Conservation (phyloP, 2,113 vertebrate species). For the Pteropus alecto region DNA sequence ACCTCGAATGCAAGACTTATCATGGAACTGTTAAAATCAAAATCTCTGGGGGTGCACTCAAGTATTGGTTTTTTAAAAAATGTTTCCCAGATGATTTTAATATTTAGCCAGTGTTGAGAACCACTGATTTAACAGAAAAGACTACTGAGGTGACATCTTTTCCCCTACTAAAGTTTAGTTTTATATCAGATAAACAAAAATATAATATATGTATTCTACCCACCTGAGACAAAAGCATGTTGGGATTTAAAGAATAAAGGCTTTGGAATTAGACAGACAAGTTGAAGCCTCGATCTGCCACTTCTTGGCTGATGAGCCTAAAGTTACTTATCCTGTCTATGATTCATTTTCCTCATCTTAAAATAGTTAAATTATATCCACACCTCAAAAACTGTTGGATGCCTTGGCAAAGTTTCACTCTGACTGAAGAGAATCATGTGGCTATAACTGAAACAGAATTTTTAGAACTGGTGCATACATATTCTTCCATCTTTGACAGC, state of each 20-base stretch:
- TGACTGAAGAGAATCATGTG: neutral
- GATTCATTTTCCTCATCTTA: neutral
- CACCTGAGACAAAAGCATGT: neutral
- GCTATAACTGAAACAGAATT: neutral
- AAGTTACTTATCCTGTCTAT: neutral
- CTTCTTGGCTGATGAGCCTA: neutral
- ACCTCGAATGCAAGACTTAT: neutral
- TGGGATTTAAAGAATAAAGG: conserved; percentile 12
- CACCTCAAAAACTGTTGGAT: neutral
- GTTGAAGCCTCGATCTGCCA: neutral
- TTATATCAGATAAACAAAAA: conserved; percentile 14
- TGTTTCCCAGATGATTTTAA: neutral
- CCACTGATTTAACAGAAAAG: neutral
- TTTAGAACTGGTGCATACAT: neutral
- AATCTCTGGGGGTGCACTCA: neutral
- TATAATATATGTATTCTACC: neutral
- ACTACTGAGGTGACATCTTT: neutral
- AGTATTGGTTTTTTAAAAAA: neutral
- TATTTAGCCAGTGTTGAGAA: neutral
- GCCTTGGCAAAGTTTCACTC: neutral
- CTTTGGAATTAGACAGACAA: neutral
- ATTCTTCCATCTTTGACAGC: neutral
- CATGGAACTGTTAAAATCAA: conserved; percentile 11
- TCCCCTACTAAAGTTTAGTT: neutral
- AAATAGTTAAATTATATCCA: neutral